phyloP scores from a whole-genome alignment of 2,113 vertebrate genomes.

The Nansenia antarctica region DNA sequence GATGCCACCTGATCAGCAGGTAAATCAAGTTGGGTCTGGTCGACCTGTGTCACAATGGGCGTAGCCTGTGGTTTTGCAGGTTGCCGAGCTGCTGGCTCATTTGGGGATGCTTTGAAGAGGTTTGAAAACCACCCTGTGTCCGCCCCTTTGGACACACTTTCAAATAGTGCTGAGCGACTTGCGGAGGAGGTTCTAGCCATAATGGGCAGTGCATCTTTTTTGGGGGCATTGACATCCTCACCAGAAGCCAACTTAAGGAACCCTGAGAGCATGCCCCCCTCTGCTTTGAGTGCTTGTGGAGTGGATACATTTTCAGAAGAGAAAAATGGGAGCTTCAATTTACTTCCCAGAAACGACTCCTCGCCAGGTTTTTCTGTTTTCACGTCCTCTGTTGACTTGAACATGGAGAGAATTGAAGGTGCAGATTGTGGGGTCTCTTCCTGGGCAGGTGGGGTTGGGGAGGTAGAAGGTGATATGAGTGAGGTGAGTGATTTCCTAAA shows the following conservation, averaged over 20 bases:
- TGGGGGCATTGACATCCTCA: slow-evolving; percentile 50
- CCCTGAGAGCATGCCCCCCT: slow-evolving; percentile 70
- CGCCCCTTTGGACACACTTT: slow-evolving; percentile 70
- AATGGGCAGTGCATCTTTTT: slow-evolving; percentile 35
- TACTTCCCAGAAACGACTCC: slow-evolving; percentile 74
- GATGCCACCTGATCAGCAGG: slow-evolving; percentile 38
- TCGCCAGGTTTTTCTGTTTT: slow-evolving; percentile 59
- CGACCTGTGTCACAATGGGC: slow-evolving; percentile 46
- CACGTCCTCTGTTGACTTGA: slow-evolving; percentile 60
- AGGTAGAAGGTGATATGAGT: slow-evolving; percentile 73
- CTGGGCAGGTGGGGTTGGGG: slow-evolving; percentile 51
- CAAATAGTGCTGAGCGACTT: slow-evolving; percentile 60
- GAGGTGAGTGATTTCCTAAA: slow-evolving; percentile 89
- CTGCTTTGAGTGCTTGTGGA: slow-evolving; percentile 56
- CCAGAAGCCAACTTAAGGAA: slow-evolving; percentile 73
- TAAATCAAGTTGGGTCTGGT: too few species aligned
- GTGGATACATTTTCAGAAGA: slow-evolving; percentile 62
- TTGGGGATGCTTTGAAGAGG: slow-evolving; percentile 71
- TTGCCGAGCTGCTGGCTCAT: slow-evolving; percentile 55
- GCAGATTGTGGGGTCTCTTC: slow-evolving; percentile 31
- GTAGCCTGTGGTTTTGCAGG: slow-evolving; percentile 39
- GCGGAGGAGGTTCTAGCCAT: slow-evolving; percentile 49
- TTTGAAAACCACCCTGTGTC: slow-evolving; percentile 81
- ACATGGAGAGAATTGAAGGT: slow-evolving; percentile 39
- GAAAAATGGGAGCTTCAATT: slow-evolving; percentile 84